A percentile compares a stretch with the other conserved stretches of the same genome.
These are phyloP conservation scores for Solen grandis DNA, from an alignment of 1,140 invertebrate genomes.

Conservation along the genomic window DNA sequence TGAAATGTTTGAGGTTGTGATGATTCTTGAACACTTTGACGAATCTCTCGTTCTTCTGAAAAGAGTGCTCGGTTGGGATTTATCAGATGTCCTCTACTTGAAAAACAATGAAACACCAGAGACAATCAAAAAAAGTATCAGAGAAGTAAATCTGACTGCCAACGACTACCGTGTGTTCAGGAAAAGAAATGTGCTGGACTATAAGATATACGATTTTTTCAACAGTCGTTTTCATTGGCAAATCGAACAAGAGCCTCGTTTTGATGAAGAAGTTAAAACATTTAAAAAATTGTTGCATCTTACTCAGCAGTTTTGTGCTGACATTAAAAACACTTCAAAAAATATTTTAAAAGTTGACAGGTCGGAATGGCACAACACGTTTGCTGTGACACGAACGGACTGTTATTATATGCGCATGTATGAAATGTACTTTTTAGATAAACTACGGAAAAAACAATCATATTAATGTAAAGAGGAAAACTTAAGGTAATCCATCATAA, in stretches of 20 bases:
- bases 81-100: slow-evolving; percentile 76
- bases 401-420: neutral
- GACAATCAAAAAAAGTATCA: neutral
- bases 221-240: slow-evolving; percentile 7
- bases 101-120: neutral
- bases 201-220: slow-evolving; percentile 4
- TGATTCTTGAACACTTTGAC: slow-evolving; percentile 82
- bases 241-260: neutral
- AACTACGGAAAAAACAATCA: slow-evolving; percentile 1
- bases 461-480: too few relatives aligned
- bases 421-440: neutral
- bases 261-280: slow-evolving; percentile 6
- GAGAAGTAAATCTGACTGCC: neutral
- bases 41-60: slow-evolving; percentile 81
- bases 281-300: slow-evolving; percentile 3
- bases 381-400: neutral
- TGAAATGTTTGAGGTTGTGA: slow-evolving; percentile 80
- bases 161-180: neutral
- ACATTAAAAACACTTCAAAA: neutral
- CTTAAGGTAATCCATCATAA: too few relatives aligned
- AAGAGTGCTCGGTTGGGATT: slow-evolving; percentile 81
- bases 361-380: slow-evolving; percentile 3
- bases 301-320: neutral
- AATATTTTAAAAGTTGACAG: neutral
- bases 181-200: slow-evolving; percentile 12